These are phyloP conservation scores for Galemys pyrenaicus DNA, from an alignment of 2,113 vertebrate species.

Conservation along the genomic window DNA sequence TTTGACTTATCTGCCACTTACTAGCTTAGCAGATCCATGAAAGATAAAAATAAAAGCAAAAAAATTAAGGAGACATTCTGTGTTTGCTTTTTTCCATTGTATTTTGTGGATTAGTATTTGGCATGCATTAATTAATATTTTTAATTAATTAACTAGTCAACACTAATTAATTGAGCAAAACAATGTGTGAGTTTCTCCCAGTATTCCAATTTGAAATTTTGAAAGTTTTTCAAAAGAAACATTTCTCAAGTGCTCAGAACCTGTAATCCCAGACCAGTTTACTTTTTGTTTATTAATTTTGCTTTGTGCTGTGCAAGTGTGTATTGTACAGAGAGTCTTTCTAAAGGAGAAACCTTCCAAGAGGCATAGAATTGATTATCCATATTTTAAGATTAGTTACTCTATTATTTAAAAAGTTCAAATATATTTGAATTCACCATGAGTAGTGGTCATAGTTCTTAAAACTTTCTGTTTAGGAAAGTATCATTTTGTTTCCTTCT, in stretches of 20 bases:
- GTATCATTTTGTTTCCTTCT: not conserved
- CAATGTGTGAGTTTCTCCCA: not conserved
- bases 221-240: not conserved
- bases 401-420: not conserved
- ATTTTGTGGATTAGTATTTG: not conserved
- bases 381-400: not conserved
- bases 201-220: not conserved
- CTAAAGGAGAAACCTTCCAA: not conserved
- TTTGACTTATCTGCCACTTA: not conserved
- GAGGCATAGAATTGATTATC: not conserved
- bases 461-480: not conserved
- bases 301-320: not conserved
- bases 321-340: not conserved
- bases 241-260: not conserved
- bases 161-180: not conserved
- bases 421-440: not conserved
- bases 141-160: not conserved
- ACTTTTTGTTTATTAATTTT: not conserved
- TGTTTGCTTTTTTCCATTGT: not conserved
- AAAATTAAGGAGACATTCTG: not conserved
- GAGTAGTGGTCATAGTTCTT: not conserved
- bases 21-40: not conserved
- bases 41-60: not conserved
- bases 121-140: not conserved
- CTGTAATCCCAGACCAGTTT: not conserved